A percentile compares a stretch with the other conserved stretches of the same genome.
phyloP scores from a whole-genome alignment of 2,797 vertebrate species.

The Oceanodroma leucorhoa region DNA sequence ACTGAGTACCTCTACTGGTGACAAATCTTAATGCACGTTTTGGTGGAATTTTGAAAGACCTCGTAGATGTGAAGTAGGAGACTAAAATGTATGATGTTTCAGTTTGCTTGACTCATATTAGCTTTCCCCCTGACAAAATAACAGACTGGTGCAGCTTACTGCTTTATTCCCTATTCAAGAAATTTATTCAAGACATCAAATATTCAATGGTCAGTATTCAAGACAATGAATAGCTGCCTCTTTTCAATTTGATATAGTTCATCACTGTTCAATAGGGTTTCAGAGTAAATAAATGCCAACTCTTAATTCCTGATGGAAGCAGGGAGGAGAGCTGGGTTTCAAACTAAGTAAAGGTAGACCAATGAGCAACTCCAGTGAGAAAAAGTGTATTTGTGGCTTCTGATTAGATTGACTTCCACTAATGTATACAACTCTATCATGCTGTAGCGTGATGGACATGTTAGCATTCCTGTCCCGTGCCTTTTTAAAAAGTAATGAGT shows the following conservation, averaged over 20 bases:
- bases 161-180: not conserved
- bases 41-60: not conserved
- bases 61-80: not conserved
- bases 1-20: not conserved
- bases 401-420: not conserved
- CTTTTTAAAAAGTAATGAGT: not conserved
- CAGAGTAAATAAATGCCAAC: not conserved
- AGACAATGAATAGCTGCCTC: not conserved
- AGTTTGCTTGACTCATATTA: not conserved
- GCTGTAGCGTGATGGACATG: accelerated
- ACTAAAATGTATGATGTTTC: not conserved
- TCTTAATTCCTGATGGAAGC: not conserved
- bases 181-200: not conserved
- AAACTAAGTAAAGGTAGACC: not conserved
- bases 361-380: not conserved
- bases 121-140: not conserved
- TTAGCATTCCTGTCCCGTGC: not conserved
- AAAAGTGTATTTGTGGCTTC: not conserved
- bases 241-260: not conserved
- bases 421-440: not conserved
- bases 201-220: not conserved
- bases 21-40: not conserved
- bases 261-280: not conserved
- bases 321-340: not conserved
- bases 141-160: not conserved